Evolutionary conservation across 2,888 invertebrate genomes (phyloP), one percentile per base, ranked within the genome.

Genomic region (Lamproptera curius): DNA sequence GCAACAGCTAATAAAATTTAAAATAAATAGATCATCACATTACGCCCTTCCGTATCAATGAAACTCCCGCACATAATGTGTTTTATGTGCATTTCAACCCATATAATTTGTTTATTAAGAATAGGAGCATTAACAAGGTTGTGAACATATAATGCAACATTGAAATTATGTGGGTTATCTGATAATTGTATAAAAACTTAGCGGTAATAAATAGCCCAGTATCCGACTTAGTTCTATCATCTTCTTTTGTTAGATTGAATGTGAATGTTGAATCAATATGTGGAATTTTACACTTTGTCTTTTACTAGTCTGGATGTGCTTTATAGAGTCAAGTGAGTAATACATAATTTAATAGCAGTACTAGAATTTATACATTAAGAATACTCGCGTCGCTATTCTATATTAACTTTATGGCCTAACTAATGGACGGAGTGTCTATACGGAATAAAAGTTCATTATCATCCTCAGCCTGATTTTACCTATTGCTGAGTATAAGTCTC

Each of bases 161-260:
- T 46, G 34, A 16, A 46, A 40, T 5, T 3, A 46, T 46, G 40
- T 40, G 46, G 46, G 46, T 35, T 20, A 34, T 39, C 11, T 15
- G 11, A 45, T 16, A 34, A 16, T 9, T 15, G 40, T 26, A 46
- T 31, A 38, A 47, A 43, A 46, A 40, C 8, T 23, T 20, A 13
- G 26, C 16, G n/a, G 17, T 13, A 23, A 16, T 26, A 4, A 26
- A 43, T 16, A 36, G 14, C 23, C 35, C 15, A 26, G 36, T 26
- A 23, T 13, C n/a, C 13, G 9, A 16, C 14, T 13, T 26, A 13
- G 15, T 8, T 33, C 33, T 13, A 39, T 39, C 33, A 15, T 39
- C 15, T 28, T 9, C 37, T 31, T 33, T 38, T 33, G 16, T 31
- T 39, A 2, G n/a, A n/a, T 39, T 31, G 28, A 28, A 20, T 13